phyloP scores from a whole-genome alignment of 2,113 vertebrate species.

The Otis tarda region DNA sequence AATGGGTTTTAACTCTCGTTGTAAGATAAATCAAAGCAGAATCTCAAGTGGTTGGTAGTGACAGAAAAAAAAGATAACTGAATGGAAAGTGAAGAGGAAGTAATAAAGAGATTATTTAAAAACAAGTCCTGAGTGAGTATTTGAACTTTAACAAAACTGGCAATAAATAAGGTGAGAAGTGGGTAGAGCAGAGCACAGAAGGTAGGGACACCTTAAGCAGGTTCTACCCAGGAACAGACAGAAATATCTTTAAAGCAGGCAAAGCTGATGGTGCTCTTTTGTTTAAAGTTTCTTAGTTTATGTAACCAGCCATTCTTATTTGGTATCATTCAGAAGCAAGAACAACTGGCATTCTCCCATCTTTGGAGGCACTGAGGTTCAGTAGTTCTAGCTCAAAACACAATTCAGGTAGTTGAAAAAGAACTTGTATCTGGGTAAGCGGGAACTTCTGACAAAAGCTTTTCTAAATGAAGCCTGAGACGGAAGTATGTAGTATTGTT shows the following conservation, averaged over 20 bases:
- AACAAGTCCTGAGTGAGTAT: not conserved
- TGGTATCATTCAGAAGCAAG: not conserved
- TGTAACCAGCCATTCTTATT: not conserved
- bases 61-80: not conserved
- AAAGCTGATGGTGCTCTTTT: not conserved
- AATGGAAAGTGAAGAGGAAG: constrained; percentile 24
- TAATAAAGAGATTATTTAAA: constrained; percentile 31
- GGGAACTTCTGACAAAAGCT: not conserved
- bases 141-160: not conserved
- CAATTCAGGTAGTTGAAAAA: not conserved
- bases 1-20: not conserved
- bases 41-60: not conserved
- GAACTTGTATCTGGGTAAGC: rapidly evolving
- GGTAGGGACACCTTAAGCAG: not conserved
- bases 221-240: not conserved
- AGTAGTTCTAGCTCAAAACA: not conserved
- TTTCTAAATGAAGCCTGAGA: not conserved
- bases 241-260: not conserved
- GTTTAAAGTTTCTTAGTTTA: not conserved
- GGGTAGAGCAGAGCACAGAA: not conserved
- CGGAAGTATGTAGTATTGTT: not conserved
- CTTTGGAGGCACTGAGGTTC: not conserved
- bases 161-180: not conserved
- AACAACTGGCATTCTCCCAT: not conserved
- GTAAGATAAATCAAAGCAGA: not conserved